Evolutionary conservation across 2,113 vertebrate genomes (phyloP).

Genomic region (Nettapus auritus): DNA sequence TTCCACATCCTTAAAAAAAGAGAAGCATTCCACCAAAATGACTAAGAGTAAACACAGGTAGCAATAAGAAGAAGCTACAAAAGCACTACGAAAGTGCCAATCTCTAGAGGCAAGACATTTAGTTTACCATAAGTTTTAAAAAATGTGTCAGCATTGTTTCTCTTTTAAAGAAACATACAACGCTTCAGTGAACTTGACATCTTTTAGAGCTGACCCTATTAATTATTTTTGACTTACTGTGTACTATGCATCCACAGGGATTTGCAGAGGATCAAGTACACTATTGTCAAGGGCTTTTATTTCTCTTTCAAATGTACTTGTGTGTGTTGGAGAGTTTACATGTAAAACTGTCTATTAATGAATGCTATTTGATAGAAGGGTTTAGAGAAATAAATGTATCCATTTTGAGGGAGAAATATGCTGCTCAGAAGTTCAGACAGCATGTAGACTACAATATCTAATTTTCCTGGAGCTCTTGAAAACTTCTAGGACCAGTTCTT

Average conservation of each 20-base stretch:
- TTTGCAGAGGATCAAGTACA: constrained; percentile 49
- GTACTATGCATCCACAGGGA: constrained; percentile 29
- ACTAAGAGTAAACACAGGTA: neutral
- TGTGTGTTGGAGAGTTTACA: neutral
- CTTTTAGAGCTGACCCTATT: constrained; percentile 53
- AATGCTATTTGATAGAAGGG: neutral
- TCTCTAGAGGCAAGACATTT: neutral
- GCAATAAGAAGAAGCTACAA: neutral
- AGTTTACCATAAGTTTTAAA: neutral
- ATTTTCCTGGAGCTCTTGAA: neutral
- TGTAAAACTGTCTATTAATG: neutral
- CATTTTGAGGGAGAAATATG: neutral
- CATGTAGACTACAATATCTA: neutral
- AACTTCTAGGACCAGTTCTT: neutral
- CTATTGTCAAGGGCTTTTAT: neutral
- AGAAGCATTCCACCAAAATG: neutral
- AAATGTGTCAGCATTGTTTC: constrained; percentile 13
- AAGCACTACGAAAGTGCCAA: neutral
- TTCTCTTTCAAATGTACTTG: constrained; percentile 10
- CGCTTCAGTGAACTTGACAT: constrained; percentile 19
- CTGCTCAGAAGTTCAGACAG: neutral
- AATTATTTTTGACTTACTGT: constrained; percentile 69
- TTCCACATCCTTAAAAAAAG: neutral
- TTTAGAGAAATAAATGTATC: neutral
- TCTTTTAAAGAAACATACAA: constrained; percentile 2